Evolutionary conservation across 2,113 vertebrate species (phyloP), one percentile per base, ranked within the genome.

Genomic region (Neogobius melanostomus): DNA sequence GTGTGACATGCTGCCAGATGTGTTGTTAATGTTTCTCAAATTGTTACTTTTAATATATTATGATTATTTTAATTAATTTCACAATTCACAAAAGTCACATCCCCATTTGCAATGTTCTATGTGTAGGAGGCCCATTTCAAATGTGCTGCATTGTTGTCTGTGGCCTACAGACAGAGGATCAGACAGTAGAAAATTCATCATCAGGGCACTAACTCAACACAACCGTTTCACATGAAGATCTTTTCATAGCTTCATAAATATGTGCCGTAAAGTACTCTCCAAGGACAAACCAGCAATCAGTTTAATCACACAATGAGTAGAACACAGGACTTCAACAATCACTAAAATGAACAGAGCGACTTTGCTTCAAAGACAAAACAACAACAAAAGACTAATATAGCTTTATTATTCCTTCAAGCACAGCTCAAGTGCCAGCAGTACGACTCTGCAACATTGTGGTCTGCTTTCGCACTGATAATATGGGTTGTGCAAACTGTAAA

Each of bases 211-310:
- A 59, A 16, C n/a, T 53, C 53, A 5, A 61, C 59, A 61, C 14
- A 61, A 43, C 7, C 59, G 44, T 42, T 44, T n/a, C 59, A 61
- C 59, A 50, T 46, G 63, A 17, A 16, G 56, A 50, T 56, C 43
- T 45, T 50, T 4, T 16, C 66, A 47, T 7, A 49, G 15, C 36
- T 15, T 16, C 28, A 49, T 52, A 64, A 60, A 68, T 36, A 64
- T 52, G 51, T 51, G 54, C 59, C 51, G 17, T 54, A 54, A 66
- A 42, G 60, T n/a, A 12, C 36, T 69, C 69, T 70, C 42, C 11
- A 43, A 21, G 16, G n/a, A 60, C 21, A 79, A 72, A 74, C 48
- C 68, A 52, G 59, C 17, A 69, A 71, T 71, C 44, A 57, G 50
- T 21, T 62, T 59, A 75, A 36, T 77, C 66, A 61, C 59, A 14